A percentile compares a stretch with the other conserved stretches of the same genome.
Evolutionary conservation across 2,113 vertebrate species (phyloP).

Genomic region (Protobothrops flavoviridis): DNA sequence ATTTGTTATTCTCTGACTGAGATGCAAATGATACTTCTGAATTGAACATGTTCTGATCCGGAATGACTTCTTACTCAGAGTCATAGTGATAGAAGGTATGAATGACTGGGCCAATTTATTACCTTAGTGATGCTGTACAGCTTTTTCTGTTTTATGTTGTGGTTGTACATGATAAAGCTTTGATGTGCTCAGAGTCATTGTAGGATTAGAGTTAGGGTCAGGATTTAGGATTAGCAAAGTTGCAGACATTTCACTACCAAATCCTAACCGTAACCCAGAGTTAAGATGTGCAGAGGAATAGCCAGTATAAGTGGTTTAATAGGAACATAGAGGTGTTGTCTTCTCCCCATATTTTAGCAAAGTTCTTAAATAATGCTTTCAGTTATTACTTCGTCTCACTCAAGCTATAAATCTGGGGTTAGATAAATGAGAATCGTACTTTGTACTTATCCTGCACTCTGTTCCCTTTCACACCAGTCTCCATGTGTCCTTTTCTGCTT

Average conservation of each 20-base stretch:
- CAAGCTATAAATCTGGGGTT: not conserved
- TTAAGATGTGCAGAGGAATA: slow-evolving; percentile 6
- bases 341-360: not conserved
- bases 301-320: not conserved
- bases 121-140: not conserved
- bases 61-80: slow-evolving; percentile 29
- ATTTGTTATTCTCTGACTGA: slow-evolving; percentile 53
- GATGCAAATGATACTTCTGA: not conserved
- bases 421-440: not conserved
- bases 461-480: not conserved
- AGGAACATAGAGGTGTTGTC: not conserved
- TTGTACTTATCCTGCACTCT: not conserved
- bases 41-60: slow-evolving; percentile 18
- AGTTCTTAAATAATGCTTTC: not conserved
- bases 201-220: not conserved
- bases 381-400: not conserved
- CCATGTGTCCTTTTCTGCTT: not conserved
- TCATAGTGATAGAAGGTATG: not conserved
- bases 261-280: not conserved
- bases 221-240: not conserved
- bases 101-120: not conserved
- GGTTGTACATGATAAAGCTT: not conserved
- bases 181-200: not conserved
- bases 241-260: not conserved
- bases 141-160: not conserved